phyloP scores from a whole-genome alignment of 2,797 vertebrate species.

The Tapera naevia region DNA sequence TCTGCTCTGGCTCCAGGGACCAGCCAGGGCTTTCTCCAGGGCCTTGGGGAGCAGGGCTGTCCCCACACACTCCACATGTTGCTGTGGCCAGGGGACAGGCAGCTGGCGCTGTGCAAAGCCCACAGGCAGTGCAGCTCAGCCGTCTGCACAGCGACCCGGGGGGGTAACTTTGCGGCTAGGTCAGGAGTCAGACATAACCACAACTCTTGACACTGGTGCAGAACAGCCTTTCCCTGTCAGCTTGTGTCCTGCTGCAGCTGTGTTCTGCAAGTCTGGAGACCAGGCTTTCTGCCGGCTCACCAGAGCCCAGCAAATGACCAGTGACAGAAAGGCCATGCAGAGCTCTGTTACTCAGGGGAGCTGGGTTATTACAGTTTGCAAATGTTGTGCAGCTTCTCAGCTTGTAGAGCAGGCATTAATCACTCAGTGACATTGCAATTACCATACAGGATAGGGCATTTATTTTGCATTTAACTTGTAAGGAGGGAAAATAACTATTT shows the following conservation, averaged over 20 bases:
- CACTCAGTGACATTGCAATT: constrained; percentile 5
- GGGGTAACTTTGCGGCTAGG: background rate
- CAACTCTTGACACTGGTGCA: background rate
- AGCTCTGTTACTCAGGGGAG: background rate
- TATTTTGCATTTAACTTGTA: constrained; percentile 45
- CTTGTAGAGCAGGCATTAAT: background rate
- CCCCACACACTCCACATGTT: rapidly evolving
- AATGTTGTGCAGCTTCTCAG: background rate
- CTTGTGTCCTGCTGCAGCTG: rapidly evolving
- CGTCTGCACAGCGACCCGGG: rapidly evolving
- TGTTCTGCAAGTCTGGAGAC: background rate
- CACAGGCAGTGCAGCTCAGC: rapidly evolving
- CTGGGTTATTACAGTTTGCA: background rate
- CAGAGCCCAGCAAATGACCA: background rate
- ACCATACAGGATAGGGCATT: constrained; percentile 7
- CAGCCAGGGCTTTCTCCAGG: background rate
- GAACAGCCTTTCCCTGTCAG: background rate
- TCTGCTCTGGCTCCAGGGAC: too few species aligned
- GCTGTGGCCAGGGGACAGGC: too few species aligned
- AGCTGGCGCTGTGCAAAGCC: background rate
- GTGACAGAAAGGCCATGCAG: background rate
- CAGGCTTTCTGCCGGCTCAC: background rate
- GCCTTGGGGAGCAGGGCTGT: rapidly evolving
- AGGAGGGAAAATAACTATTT: constrained; percentile 37
- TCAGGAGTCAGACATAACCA: rapidly evolving